Evolutionary conservation across 2,888 invertebrate species (phyloP).

Genomic region (Philaethria dido): DNA sequence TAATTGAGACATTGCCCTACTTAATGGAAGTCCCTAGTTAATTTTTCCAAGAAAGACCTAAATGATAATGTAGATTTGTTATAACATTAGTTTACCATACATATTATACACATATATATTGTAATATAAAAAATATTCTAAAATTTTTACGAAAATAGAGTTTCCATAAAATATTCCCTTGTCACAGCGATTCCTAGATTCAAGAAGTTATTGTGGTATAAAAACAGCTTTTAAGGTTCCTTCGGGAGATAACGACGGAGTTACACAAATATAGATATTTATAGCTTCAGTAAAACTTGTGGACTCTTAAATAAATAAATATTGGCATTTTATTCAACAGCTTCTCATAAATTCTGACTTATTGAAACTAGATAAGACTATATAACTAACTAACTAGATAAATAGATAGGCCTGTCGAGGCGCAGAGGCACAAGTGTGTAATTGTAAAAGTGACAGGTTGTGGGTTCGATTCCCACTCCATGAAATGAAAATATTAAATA

Average conservation of each 20-base stretch:
- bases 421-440: too few species aligned
- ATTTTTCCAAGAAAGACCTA: too few species aligned
- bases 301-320: constrained; percentile 26
- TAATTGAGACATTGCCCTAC: too few species aligned
- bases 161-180: constrained; percentile 16
- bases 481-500: too few species aligned
- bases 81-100: not conserved
- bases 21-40: too few species aligned
- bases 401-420: too few species aligned
- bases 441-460: too few species aligned
- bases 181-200: constrained; percentile 26
- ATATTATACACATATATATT: not conserved
- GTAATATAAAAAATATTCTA: not conserved
- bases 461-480: too few species aligned
- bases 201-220: constrained; percentile 35
- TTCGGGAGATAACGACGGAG: constrained; percentile 30
- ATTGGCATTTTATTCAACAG: constrained; percentile 10
- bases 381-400: too few species aligned
- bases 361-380: too few species aligned
- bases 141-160: constrained; percentile 8
- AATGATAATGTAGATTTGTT: too few species aligned
- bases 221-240: constrained; percentile 36
- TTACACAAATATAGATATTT: constrained; percentile 39
- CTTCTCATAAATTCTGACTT: not conserved
- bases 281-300: constrained; percentile 29